These are phyloP conservation scores for Drosophila malerkotliana DNA, from an alignment of 1,140 invertebrate genomes.

Conservation along the genomic window DNA sequence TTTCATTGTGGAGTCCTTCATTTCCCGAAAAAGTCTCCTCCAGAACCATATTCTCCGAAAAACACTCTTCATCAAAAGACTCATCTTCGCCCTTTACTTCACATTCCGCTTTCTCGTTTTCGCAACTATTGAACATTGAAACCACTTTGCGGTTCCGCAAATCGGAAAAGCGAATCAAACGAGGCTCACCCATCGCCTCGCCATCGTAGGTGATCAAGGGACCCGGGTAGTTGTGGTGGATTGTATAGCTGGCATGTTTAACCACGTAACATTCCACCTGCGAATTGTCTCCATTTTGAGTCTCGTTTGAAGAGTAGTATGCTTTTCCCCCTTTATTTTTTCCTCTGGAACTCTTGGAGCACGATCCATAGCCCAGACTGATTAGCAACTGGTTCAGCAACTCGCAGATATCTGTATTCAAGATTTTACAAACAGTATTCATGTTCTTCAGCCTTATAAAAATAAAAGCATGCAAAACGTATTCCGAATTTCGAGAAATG, in stretches of 20 bases:
- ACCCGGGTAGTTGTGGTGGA: slow-evolving; percentile 47
- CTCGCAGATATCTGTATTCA: slow-evolving; percentile 16
- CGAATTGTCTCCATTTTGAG: neutral
- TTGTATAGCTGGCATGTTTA: slow-evolving; percentile 33
- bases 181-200: slow-evolving; percentile 30
- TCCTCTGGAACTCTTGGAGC: no score
- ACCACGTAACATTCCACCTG: neutral
- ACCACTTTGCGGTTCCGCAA: slow-evolving; percentile 6
- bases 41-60: neutral
- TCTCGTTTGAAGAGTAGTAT: no score
- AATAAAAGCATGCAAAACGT: neutral
- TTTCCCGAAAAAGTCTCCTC: neutral
- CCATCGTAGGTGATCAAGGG: slow-evolving; percentile 62
- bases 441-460: slow-evolving; percentile 8
- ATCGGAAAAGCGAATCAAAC: slow-evolving; percentile 46
- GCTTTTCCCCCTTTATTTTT: no score
- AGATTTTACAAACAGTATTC: slow-evolving; percentile 25
- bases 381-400: neutral
- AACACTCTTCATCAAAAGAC: neutral
- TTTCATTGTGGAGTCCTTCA: neutral
- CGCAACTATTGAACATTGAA: neutral
- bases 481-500: slow-evolving; percentile 1
- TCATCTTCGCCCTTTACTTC: neutral
- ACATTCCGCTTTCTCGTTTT: neutral
- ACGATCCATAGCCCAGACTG: neutral